Evolutionary conservation across 2,113 vertebrate genomes (phyloP).

Genomic region (Alethe diademata): DNA sequence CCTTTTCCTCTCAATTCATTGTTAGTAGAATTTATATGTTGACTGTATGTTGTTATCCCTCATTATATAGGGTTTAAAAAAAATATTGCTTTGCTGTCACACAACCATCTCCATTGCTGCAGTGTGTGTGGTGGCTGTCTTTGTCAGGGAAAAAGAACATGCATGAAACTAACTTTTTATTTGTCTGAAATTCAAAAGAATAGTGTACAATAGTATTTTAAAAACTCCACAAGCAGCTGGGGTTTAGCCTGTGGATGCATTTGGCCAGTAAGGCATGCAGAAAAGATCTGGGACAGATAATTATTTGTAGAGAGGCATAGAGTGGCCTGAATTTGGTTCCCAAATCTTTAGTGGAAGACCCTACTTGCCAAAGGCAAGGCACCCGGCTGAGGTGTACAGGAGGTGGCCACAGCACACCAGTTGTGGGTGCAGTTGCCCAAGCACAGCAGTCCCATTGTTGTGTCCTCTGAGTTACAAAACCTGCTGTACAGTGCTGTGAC

Average conservation of each 20-base stretch:
- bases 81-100: neutral
- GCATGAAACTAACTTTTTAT: neutral
- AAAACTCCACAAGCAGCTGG: neutral
- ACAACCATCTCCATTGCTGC: neutral
- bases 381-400: neutral
- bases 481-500: neutral
- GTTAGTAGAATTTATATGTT: neutral
- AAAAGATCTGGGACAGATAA: neutral
- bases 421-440: neutral
- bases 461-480: neutral
- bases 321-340: neutral
- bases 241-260: neutral
- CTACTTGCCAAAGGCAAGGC: neutral
- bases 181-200: conserved; percentile 8
- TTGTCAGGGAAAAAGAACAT: neutral
- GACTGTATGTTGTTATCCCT: neutral
- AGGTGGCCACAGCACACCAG: neutral
- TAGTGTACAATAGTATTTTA: neutral
- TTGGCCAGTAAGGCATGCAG: neutral
- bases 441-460: neutral
- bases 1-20: neutral
- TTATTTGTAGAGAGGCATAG: neutral
- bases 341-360: neutral
- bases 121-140: neutral
- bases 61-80: neutral